Evolutionary conservation across 1,140 invertebrate species (phyloP), one percentile per base, ranked within the genome.

Genomic region (Ooceraea biroi): DNA sequence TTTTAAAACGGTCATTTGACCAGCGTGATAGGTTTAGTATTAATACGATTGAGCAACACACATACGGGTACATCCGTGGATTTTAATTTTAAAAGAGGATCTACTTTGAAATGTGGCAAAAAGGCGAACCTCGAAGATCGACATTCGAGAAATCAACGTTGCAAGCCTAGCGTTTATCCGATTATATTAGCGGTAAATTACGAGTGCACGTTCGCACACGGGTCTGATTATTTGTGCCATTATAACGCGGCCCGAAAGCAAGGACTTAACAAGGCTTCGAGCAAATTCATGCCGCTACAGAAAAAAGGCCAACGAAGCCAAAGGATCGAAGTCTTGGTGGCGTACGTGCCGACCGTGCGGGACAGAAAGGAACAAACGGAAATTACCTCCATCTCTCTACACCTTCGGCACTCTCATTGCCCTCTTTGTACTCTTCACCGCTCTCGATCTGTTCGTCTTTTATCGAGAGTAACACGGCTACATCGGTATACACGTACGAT

Each of bases 241-340:
- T 88, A 88, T 85, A 88, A 69, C 86, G 73, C 76, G 66, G 69
- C n/a, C 50, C 65, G 57, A 72, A 58, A 84, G 60, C 72, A 63
- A 85, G 65, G 87, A 85, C 78, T 89, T 88, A 85, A 88, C 86
- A 85, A 89, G 86, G 78, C 87, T 85, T 61, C 83, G 72, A 82
- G 57, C 57, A 74, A 82, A 82, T 71, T 50, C 71, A 58, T 30
- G 50, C 58, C 44, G 65, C 27, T 63, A 25, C 55, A 19, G 22
- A 48, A 22, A 82, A 82, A 74, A 65, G 61, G 60, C 8, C 50
- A 48, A 78, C 50, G 36, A 80, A 69, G 50, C 17, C 27, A 44
- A 8, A 36, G 27, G 58, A 76, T 76, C 46, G 73, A 63, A 76
- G 27, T 0, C 25, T 19, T 41, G 46, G 30, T n/a, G 27, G 65